Percentiles rank a stretch among this genome's conserved stretches.
phyloP scores from a whole-genome alignment of 2,888 invertebrate genomes.

The Drosophila glabriapex region DNA sequence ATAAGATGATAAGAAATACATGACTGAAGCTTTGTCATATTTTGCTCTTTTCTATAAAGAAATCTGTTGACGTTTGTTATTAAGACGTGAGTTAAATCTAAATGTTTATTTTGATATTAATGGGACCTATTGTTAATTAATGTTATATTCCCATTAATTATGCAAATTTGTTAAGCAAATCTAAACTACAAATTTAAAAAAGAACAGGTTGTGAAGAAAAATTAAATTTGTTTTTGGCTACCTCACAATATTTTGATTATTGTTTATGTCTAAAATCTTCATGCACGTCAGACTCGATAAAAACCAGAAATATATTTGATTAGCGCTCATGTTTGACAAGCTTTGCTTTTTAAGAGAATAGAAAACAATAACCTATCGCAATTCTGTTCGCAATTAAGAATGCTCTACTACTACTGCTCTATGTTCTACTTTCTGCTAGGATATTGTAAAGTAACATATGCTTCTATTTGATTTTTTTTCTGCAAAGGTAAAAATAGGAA shows the following conservation, averaged over 20 bases:
- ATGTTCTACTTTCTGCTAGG: background rate
- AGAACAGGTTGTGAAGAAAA: constrained; percentile 29
- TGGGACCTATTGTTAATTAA: constrained; percentile 39
- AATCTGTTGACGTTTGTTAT: constrained; percentile 36
- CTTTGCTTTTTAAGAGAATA: background rate
- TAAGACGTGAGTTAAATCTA: constrained; percentile 21
- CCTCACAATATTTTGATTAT: constrained; percentile 21
- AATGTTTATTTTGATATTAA: constrained; percentile 41
- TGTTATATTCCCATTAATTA: constrained; percentile 39
- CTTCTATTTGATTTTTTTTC: background rate
- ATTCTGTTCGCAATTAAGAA: background rate
- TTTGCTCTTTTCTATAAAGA: background rate
- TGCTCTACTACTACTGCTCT: background rate
- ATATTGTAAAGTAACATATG: background rate
- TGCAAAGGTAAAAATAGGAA: background rate
- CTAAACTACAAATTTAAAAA: constrained; percentile 26
- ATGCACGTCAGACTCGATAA: constrained; percentile 9
- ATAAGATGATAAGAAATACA: no score
- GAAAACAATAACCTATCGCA: background rate
- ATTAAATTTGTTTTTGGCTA: constrained; percentile 40
- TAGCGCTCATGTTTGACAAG: constrained; percentile 1
- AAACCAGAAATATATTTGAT: background rate
- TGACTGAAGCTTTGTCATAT: constrained; percentile 15
- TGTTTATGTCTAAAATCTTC: constrained; percentile 4
- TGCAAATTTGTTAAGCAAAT: constrained; percentile 55